Evolutionary conservation across 2,888 invertebrate genomes (phyloP), one percentile per base, ranked within the genome.

Genomic region (Rhingia campestris): DNA sequence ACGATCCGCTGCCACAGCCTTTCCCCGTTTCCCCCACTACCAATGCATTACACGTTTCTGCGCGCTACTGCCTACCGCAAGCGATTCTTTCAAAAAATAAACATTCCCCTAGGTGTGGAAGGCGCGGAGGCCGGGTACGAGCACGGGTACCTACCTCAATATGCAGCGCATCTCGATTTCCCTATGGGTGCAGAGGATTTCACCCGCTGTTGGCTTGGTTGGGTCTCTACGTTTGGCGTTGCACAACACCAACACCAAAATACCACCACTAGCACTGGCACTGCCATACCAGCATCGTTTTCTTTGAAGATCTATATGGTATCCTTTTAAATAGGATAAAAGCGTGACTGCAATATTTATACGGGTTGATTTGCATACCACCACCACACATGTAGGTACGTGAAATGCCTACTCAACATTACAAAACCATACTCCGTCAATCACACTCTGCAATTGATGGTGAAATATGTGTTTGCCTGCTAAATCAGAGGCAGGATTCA

Each of bases 301-400:
- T 84, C 86, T 86, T 86, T 74, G 72, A 81, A 79, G 84, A 86
- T 86, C 81, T 81, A 76, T 22, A 22, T 75, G 77, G 69, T 73
- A 86, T 86, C 86, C 80, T 79, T 84, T 86, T 81, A 86, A 63
- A 84, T 73, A 64, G 81, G 86, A 87, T 86, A 86, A 86, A 86
- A 81, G 81, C 87, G 86, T 87, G 86, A 87, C 86, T 87, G 82
- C 86, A 86, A 86, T 87, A 87, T 84, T 86, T 85, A 86, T 85
- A 76, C 86, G 64, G 80, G 74, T 80, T 86, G 82, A 86, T 86
- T 86, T 86, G 70, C 86, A 86, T 86, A 80, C 81, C 77, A 66
- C 41, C 70, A 53, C 41, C 39, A 33, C 30, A 33, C 12, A 22
- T 22, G 22, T 22, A 22, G 22, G 43, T 77, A 77, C 75, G 75